phyloP scores from a whole-genome alignment of 2,797 vertebrate genomes.

The Cynodonichthys magdalenae region DNA sequence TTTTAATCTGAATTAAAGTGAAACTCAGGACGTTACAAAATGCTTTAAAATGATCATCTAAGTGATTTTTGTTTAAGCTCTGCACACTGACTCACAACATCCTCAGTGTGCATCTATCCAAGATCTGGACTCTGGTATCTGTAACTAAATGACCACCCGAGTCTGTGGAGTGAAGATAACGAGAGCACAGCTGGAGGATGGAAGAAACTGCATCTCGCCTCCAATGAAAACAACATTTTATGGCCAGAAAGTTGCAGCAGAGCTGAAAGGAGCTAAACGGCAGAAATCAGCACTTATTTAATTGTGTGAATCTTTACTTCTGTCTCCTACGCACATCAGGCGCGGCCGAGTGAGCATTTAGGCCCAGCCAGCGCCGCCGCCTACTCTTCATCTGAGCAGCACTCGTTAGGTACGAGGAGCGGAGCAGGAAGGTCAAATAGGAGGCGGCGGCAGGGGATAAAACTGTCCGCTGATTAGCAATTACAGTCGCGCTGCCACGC shows the following conservation, averaged over 20 bases:
- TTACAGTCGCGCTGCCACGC: conserved; percentile 71
- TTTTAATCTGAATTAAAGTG: no score
- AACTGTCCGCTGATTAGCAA: conserved; percentile 84
- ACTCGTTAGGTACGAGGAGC: conserved; percentile 76
- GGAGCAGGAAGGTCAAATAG: conserved; percentile 34
- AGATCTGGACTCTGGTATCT: neutral
- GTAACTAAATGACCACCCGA: neutral
- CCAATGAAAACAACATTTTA: conserved; percentile 14
- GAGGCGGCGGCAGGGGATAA: conserved; percentile 55
- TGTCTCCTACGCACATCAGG: conserved; percentile 75
- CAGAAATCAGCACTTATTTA: conserved; percentile 45
- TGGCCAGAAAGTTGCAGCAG: neutral
- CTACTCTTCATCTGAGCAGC: conserved; percentile 78
- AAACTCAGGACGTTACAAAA: neutral
- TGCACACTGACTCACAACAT: neutral
- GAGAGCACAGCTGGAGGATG: conserved; percentile 15
- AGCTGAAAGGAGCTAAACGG: conserved; percentile 8
- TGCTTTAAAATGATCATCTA: neutral
- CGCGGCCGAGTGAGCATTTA: conserved; percentile 67
- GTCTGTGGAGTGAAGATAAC: conserved; percentile 27
- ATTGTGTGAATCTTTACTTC: conserved; percentile 43
- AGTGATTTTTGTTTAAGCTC: neutral
- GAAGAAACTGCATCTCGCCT: neutral
- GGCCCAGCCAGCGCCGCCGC: conserved; percentile 62
- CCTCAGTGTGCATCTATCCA: conserved; percentile 14